Evolutionary conservation across 2,797 vertebrate species (phyloP), one percentile per base, ranked within the genome.

Genomic region (Scolopax bukidnonensis): DNA sequence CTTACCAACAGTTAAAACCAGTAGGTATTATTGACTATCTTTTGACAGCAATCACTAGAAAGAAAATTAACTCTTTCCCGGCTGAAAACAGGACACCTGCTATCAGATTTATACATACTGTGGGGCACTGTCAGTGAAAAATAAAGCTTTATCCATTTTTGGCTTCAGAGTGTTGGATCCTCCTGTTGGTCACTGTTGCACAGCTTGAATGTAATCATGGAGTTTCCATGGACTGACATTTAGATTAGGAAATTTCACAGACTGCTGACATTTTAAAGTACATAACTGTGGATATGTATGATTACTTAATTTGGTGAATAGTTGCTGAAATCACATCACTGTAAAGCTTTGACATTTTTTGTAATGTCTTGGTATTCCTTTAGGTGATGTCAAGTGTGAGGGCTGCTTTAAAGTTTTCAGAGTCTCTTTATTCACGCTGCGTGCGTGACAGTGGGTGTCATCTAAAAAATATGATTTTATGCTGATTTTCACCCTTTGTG

Each of bases 41-140:
- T 40, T 63, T 41, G 38, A 63, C 38, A 63, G 60, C 38, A 41
- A 41, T 63, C 18, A 40, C 38, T 63, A 41, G 27, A 63, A 63
- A 63, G 60, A 63, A 15, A 63, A 21, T 63, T 14, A 63, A 30
- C 60, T 20, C 27, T 63, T 63, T 63, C 38, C 12, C 12, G 20
- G 38, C 38, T 63, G 27, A 63, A 63, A 30, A 18, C 38, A 30
- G 38, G 38, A 63, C 27, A 41, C 11, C 28, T 68, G 1, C 59
- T 38, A 12, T 20, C 47, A 76, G 27, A 9, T 12, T 24, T 54
- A 7, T 1, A 7, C 0, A 7, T 27, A 2, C 0, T 33, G 33
- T 6, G 50, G 40, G 84, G 47, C 36, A 4, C 18, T 45, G 1
- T n/a, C 33, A 28, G 61, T 43, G 50, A 56, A 64, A 15, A 70